Evolutionary conservation across 2,113 vertebrate species (phyloP).

Genomic region (Sander lucioperca): DNA sequence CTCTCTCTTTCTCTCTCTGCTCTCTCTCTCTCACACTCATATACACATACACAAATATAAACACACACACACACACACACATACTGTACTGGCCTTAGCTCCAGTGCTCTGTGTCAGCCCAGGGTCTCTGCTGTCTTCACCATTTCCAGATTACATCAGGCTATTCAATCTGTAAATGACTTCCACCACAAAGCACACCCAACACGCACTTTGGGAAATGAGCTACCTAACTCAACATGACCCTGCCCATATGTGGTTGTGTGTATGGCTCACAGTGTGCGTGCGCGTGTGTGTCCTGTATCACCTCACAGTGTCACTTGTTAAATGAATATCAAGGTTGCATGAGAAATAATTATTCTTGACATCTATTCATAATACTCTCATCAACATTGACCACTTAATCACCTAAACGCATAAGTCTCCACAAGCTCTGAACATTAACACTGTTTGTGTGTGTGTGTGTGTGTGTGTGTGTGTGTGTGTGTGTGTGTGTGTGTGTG

Average conservation of each 20-base stretch:
- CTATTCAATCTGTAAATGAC: constrained; percentile 83
- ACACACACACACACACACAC: constrained; percentile 7
- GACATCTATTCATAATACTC: constrained; percentile 75
- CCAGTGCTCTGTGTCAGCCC: constrained; percentile 67
- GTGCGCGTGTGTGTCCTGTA: constrained; percentile 48
- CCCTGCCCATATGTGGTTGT: constrained; percentile 70
- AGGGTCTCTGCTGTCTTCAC: constrained; percentile 77
- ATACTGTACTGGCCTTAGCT: constrained; percentile 67
- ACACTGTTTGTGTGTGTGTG: not conserved
- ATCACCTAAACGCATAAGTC: constrained; percentile 64
- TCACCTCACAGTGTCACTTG: constrained; percentile 73
- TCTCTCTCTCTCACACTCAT: constrained; percentile 23
- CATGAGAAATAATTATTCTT: constrained; percentile 73
- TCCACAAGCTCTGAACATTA: constrained; percentile 53
- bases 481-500: not conserved
- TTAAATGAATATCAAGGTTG: constrained; percentile 78
- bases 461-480: not conserved
- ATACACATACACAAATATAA: constrained; percentile 29
- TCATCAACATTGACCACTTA: constrained; percentile 76
- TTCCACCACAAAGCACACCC: constrained; percentile 78
- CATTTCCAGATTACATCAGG: constrained; percentile 83
- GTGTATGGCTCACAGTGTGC: constrained; percentile 46
- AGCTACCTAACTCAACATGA: constrained; percentile 80
- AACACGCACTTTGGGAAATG: constrained; percentile 83
- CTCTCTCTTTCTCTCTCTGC: constrained; percentile 15